phyloP scores from a whole-genome alignment of 2,797 vertebrate genomes.

The Malurus splendens region DNA sequence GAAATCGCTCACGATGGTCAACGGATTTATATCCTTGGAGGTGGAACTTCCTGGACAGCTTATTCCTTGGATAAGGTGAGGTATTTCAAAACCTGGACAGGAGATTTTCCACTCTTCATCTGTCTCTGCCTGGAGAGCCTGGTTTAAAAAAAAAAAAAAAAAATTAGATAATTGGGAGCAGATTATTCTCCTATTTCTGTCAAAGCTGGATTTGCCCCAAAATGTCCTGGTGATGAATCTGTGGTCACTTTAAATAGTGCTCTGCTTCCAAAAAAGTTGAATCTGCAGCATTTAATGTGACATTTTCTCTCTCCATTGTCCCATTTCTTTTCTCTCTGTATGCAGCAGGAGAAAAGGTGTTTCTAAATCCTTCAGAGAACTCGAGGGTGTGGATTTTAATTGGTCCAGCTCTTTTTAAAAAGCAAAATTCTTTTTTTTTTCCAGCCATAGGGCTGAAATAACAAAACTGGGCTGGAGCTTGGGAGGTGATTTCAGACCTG shows the following conservation, averaged over 20 bases:
- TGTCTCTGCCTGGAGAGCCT: background rate
- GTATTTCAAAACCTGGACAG: background rate
- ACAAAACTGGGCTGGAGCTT: background rate
- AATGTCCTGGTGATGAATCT: background rate
- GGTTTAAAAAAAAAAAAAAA: background rate
- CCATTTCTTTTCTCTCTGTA: fast-evolving
- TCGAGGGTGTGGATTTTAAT: background rate
- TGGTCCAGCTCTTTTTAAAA: background rate
- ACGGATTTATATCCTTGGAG: conserved; percentile 94
- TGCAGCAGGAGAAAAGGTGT: background rate
- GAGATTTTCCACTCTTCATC: background rate
- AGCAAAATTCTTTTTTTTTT: background rate
- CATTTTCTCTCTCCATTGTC: background rate
- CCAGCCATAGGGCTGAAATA: background rate
- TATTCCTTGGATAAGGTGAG: conserved; percentile 92
- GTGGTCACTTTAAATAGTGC: background rate
- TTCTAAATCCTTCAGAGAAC: background rate
- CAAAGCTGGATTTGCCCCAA: background rate
- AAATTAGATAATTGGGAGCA: background rate
- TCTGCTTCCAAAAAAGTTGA: background rate
- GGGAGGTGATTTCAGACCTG: background rate
- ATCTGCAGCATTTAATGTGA: background rate
- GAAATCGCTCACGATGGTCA: conserved; percentile 96
- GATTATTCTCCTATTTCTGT: background rate
- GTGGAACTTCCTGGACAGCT: conserved; percentile 96